A percentile compares a stretch with the other conserved stretches of the same genome.
Evolutionary conservation across 2,888 invertebrate species (phyloP).

Genomic region (Amphimallon solstitiale): DNA sequence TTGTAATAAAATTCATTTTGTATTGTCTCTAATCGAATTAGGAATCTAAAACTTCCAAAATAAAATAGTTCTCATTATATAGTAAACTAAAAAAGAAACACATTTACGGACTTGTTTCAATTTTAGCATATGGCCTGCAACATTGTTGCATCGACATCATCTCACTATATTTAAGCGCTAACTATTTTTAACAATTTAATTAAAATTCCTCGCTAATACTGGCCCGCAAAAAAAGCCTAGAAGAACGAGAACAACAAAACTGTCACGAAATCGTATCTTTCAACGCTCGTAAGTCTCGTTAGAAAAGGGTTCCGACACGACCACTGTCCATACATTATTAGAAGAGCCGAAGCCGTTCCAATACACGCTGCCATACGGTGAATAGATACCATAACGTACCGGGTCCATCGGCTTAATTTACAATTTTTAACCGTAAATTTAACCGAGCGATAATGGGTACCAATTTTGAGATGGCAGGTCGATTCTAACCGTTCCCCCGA

Average conservation of each 20-base stretch:
- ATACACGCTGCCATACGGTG: too few species aligned
- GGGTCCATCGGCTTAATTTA: constrained; percentile 29
- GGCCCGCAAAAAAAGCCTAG: constrained; percentile 9
- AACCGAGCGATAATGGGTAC: constrained; percentile 25
- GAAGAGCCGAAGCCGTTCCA: background rate
- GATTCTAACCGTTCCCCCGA: constrained; percentile 13
- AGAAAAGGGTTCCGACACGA: background rate
- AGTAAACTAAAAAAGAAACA: too few species aligned
- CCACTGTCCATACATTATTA: too few species aligned
- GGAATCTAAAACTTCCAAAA: too few species aligned
- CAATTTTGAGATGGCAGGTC: constrained; percentile 33
- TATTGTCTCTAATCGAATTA: too few species aligned
- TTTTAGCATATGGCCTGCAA: too few species aligned
- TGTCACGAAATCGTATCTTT: too few species aligned
- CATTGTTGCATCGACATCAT: too few species aligned
- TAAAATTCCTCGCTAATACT: constrained; percentile 28
- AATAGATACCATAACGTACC: constrained; percentile 21
- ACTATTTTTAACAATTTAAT: constrained; percentile 12
- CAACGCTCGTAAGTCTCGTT: constrained; percentile 4
- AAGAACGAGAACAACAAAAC: background rate
- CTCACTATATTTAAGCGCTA: background rate
- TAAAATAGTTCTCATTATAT: too few species aligned
- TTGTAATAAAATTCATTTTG: too few species aligned
- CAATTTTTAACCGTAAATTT: constrained; percentile 34
- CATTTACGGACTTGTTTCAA: too few species aligned